Percentiles rank a stretch among this genome's conserved stretches.
Evolutionary conservation across 1,140 invertebrate species (phyloP).

Genomic region (Phymorhynchus buccinoides): DNA sequence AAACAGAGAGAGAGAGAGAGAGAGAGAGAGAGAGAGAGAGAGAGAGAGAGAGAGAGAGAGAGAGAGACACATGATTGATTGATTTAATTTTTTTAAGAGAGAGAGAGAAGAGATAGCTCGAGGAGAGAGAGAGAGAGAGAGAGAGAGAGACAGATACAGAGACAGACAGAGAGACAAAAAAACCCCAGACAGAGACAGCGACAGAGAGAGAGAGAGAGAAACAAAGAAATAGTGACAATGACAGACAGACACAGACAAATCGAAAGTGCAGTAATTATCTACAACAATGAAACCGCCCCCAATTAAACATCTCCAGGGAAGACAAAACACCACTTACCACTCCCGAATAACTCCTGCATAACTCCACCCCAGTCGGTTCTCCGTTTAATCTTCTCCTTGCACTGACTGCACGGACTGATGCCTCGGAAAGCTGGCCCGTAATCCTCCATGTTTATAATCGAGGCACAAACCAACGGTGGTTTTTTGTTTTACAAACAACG

Average conservation of each 20-base stretch:
- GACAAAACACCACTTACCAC: conserved; percentile 54
- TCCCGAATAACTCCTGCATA: conserved; percentile 52
- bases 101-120: background rate
- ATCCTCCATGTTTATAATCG: no score
- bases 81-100: no score
- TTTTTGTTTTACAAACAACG: no score
- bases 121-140: background rate
- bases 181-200: background rate
- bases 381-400: conserved; percentile 25
- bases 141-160: background rate
- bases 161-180: background rate
- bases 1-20: background rate
- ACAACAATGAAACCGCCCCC: conserved; percentile 4
- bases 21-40: background rate
- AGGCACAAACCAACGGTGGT: no score
- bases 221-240: background rate
- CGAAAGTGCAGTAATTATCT: background rate
- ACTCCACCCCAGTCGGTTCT: conserved; percentile 56
- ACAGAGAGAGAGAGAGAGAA: background rate
- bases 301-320: no score
- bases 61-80: no score
- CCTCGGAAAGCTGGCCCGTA: background rate
- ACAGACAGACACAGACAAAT: background rate
- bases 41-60: background rate
- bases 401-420: conserved; percentile 11